A percentile compares a stretch with the other conserved stretches of the same genome.
Evolutionary conservation across 1,140 invertebrate genomes (phyloP).

Genomic region (Aporrectodea caliginosa): DNA sequence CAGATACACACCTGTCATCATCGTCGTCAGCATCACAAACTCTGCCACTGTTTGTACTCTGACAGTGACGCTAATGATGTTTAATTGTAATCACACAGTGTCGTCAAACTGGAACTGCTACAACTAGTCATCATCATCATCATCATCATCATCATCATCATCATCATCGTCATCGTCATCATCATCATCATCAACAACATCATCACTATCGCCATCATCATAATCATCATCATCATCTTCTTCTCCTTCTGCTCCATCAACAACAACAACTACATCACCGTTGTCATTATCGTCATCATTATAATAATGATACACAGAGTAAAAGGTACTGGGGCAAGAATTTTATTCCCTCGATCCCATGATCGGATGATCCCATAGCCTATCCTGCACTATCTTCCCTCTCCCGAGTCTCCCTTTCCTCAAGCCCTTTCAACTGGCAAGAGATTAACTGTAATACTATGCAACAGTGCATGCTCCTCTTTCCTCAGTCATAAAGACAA

Average conservation of each 20-base stretch:
- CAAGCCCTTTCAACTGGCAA: too few species aligned
- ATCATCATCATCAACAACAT: background rate
- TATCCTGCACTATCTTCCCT: too few species aligned
- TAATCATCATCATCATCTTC: constrained; percentile 34
- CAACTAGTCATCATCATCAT: background rate
- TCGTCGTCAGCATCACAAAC: too few species aligned
- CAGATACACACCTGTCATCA: background rate
- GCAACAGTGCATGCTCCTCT: too few species aligned
- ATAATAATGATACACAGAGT: background rate
- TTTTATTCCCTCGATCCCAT: too few species aligned
- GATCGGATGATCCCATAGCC: too few species aligned
- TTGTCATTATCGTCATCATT: constrained; percentile 26
- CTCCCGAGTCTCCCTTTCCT: too few species aligned
- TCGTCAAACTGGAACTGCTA: background rate
- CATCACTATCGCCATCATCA: constrained; percentile 31
- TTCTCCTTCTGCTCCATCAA: too few species aligned
- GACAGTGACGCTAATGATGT: background rate
- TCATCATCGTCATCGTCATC: constrained; percentile 7
- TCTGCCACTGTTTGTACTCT: background rate
- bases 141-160: background rate
- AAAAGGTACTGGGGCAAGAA: too few species aligned
- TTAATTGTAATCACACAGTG: background rate
- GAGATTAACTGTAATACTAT: too few species aligned
- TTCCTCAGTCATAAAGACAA: too few species aligned
- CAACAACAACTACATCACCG: too few species aligned